A percentile compares a stretch with the other conserved stretches of the same genome.
Conservation (phyloP, 2,113 vertebrate species). For the Urocynchramus pylzowi region DNA sequence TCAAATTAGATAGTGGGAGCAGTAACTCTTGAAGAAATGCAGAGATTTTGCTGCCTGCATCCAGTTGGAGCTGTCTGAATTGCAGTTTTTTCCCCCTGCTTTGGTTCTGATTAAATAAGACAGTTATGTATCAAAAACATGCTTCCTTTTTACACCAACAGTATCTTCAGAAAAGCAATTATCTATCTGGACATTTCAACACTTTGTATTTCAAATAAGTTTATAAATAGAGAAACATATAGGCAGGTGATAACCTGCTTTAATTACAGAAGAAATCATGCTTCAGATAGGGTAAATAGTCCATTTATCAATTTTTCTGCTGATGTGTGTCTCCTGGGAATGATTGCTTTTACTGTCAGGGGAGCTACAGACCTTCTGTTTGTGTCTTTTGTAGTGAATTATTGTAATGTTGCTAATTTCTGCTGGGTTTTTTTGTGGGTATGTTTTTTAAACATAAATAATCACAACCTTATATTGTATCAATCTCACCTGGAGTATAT, state of each 20-base stretch:
- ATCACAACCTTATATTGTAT: neutral
- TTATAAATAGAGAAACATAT: neutral
- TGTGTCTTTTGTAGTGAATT: neutral
- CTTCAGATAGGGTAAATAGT: neutral
- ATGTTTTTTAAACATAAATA: neutral
- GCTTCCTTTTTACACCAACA: neutral
- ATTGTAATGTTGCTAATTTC: neutral
- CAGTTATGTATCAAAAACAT: neutral
- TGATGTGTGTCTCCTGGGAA: neutral
- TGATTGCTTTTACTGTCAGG: neutral
- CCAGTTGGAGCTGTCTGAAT: neutral
- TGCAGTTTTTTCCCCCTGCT: accelerated
- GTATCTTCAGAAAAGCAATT: neutral
- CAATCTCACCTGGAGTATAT: neutral
- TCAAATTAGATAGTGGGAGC: neutral
- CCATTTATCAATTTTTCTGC: neutral
- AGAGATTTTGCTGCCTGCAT: neutral
- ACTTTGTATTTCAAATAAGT: neutral
- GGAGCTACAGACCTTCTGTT: neutral
- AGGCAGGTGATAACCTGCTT: neutral
- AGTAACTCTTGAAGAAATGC: neutral
- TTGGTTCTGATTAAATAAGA: neutral
- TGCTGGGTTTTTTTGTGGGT: neutral
- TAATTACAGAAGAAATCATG: neutral
- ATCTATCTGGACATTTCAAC: neutral